Base-by-base conservation (phyloP, 2,888 invertebrate genomes). In the Nemapogon koenigi region DNA sequence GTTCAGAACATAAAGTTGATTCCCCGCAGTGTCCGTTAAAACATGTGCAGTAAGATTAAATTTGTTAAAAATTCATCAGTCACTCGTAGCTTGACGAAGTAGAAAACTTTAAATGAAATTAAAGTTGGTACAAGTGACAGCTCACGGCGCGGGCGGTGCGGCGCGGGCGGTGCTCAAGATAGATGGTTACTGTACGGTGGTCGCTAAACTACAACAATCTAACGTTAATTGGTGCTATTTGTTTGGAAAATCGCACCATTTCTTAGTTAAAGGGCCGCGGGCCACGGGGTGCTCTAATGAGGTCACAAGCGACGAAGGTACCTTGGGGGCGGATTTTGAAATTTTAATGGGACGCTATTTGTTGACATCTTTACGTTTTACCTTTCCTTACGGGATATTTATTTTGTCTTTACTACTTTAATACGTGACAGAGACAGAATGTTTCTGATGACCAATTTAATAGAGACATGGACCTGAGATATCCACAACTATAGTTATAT, bases 41-140 rank as follows among this genome's bases (percentile, higher is more conserved):
- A n/a, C n/a, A n/a, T n/a, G n/a, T n/a, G n/a, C n/a, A n/a, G n/a
- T n/a, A n/a, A 8, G 22, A 22, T 22, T 22, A 22, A 22, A 22
- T 7, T 10, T 6, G 6, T 22, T 22, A 22, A 22, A 22, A 22
- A 22, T 22, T 22, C 22, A 22, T 22, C 22, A 6, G 10, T 22
- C 52, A 47, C 52, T 51, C 47, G 44, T 47, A 50, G 45, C 58
- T 62, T 66, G 63, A 65, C 55, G 58, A 53, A 67, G 63, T 51
- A 57, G 51, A 53, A 64, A 70, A 69, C 61, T 69, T 71, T 62
- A 62, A 62, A 68, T 70, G 64, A 63, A 67, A 67, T 65, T 63
- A 56, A 56, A 27, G 55, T n/a, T n/a, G n/a, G n/a, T 7, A 52
- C 50, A 55, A 55, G 56, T 52, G 41, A 43, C 50, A 41, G 18